Percentiles rank a stretch among this genome's conserved stretches.
phyloP scores from a whole-genome alignment of 2,113 vertebrate genomes.

The Brevimyrus niger region DNA sequence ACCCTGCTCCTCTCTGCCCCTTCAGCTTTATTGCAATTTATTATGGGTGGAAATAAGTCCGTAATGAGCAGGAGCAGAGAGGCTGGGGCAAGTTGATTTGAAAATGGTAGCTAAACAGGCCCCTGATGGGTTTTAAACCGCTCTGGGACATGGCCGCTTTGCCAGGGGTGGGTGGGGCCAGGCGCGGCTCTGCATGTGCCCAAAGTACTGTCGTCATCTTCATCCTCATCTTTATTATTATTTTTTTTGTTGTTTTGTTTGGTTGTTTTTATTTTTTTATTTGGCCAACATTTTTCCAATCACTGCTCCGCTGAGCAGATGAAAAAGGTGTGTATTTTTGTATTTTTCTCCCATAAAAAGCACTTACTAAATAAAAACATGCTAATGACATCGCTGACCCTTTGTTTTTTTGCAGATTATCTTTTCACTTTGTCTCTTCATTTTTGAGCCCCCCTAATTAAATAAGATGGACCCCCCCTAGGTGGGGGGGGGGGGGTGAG shows the following conservation, averaged over 20 bases:
- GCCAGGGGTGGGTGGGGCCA: neutral
- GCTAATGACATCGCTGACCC: neutral
- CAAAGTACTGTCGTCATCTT: neutral
- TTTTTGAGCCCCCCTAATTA: neutral
- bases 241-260: neutral
- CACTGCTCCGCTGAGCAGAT: neutral
- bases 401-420: neutral
- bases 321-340: neutral
- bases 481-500: neutral
- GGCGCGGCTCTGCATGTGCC: neutral
- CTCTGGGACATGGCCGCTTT: neutral
- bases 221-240: neutral
- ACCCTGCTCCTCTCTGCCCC: conserved; percentile 46
- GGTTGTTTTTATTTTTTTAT: neutral
- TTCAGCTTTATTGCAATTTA: conserved; percentile 66
- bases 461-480: neutral
- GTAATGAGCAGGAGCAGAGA: conserved; percentile 45
- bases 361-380: neutral
- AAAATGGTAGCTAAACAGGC: conserved; percentile 62
- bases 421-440: neutral
- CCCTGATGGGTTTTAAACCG: conserved; percentile 48
- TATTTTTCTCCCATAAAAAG: neutral
- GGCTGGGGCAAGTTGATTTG: conserved; percentile 62
- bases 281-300: neutral
- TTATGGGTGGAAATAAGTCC: conserved; percentile 60